Conservation (phyloP, 2,113 vertebrate species). For the Muscicapa adusta region DNA sequence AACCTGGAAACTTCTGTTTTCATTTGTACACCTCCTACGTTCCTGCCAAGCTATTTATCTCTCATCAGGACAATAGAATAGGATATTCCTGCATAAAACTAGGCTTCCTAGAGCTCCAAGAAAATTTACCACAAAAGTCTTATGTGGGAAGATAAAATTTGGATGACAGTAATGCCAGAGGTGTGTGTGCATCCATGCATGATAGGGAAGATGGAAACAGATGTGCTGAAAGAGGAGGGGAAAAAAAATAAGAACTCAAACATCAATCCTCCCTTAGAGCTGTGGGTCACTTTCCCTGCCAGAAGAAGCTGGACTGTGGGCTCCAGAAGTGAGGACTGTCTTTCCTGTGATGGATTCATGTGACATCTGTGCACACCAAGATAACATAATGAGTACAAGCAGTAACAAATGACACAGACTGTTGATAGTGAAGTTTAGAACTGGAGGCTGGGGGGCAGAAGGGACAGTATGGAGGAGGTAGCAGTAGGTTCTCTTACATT, state of each 20-base stretch:
- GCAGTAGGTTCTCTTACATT: not conserved
- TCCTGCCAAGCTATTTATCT: not conserved
- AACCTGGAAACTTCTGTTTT: not conserved
- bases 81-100: not conserved
- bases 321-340: not conserved
- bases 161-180: not conserved
- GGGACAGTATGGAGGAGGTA: not conserved
- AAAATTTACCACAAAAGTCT: not conserved
- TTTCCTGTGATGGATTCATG: not conserved
- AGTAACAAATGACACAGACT: not conserved
- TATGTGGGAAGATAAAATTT: not conserved
- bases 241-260: not conserved
- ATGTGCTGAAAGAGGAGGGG: accelerated
- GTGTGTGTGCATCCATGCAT: not conserved
- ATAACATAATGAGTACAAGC: not conserved
- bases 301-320: not conserved
- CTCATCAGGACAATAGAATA: not conserved
- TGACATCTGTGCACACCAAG: accelerated
- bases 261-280: not conserved
- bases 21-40: not conserved
- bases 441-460: not conserved
- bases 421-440: not conserved
- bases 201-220: not conserved
- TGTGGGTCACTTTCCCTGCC: not conserved
- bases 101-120: not conserved